A percentile compares a stretch with the other conserved stretches of the same genome.
Conservation (phyloP, 2,888 invertebrate genomes). For the Drosophila peninsularis region DNA sequence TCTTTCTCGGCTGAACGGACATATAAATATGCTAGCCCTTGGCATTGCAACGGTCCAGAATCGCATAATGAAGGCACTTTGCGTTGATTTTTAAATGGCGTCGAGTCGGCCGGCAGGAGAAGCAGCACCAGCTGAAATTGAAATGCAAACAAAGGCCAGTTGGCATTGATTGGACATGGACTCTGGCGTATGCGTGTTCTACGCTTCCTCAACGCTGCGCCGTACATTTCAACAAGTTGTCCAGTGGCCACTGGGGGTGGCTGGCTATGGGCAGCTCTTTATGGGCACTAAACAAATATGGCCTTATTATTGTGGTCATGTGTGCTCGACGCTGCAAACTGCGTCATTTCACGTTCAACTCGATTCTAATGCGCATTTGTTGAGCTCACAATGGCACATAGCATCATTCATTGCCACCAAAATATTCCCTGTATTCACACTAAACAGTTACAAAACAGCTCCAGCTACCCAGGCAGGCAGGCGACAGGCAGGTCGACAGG, state of each 20-base stretch:
- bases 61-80: constrained; percentile 76
- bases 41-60: constrained; percentile 49
- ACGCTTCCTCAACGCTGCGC: constrained; percentile 15
- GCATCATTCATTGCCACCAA: constrained; percentile 25
- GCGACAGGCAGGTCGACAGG: constrained; percentile 9
- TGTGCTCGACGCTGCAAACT: constrained; percentile 41
- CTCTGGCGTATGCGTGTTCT: constrained; percentile 7
- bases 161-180: constrained; percentile 67
- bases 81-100: constrained; percentile 77
- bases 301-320: constrained; percentile 55
- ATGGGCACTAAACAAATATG: constrained; percentile 57
- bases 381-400: constrained; percentile 17
- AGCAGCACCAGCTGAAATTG: constrained; percentile 38
- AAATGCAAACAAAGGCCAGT: constrained; percentile 68
- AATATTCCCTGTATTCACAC: constrained; percentile 11
- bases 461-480: constrained; percentile 33
- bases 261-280: constrained; percentile 42
- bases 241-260: constrained; percentile 16
- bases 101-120: constrained; percentile 29
- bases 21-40: constrained; percentile 62
- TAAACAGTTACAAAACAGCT: not conserved
- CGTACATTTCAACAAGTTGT: constrained; percentile 66
- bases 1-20: constrained; percentile 33
- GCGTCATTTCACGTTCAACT: constrained; percentile 44
- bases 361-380: constrained; percentile 39